A percentile compares a stretch with the other conserved stretches of the same genome.
Conservation (phyloP, 2,888 invertebrate genomes). For the Ctenicera cuprea region DNA sequence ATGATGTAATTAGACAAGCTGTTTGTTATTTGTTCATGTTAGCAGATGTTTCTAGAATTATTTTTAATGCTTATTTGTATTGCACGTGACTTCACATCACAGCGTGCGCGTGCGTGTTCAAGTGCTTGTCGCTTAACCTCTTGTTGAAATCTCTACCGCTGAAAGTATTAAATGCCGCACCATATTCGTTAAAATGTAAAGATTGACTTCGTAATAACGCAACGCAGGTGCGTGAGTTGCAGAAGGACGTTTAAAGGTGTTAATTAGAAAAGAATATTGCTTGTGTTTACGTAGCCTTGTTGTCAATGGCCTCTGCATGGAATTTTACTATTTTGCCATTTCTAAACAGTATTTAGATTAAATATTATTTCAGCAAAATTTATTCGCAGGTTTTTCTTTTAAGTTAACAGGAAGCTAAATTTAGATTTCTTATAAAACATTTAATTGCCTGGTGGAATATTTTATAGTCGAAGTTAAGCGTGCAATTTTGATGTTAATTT, state of each 20-base stretch:
- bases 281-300: conserved; percentile 32
- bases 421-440: too few relatives aligned
- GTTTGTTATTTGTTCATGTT: conserved; percentile 24
- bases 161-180: background rate
- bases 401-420: too few relatives aligned
- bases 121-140: conserved; percentile 12
- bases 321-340: background rate
- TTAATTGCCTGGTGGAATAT: too few relatives aligned
- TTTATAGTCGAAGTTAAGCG: too few relatives aligned
- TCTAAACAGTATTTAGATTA: background rate
- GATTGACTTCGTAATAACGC: background rate
- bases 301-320: conserved; percentile 19
- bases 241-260: conserved; percentile 22
- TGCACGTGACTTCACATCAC: conserved; percentile 9
- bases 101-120: background rate
- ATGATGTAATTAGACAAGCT: conserved; percentile 28
- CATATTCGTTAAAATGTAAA: conserved; percentile 5
- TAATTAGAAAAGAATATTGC: conserved; percentile 22
- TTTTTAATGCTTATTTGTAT: conserved; percentile 6
- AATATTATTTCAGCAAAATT: too few relatives aligned
- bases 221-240: conserved; percentile 14
- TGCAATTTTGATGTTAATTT: too few relatives aligned
- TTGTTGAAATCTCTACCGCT: conserved; percentile 27
- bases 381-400: too few relatives aligned
- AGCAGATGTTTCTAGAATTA: conserved; percentile 21